phyloP scores from a whole-genome alignment of 2,888 invertebrate species.

The Dryadula phaetusa region DNA sequence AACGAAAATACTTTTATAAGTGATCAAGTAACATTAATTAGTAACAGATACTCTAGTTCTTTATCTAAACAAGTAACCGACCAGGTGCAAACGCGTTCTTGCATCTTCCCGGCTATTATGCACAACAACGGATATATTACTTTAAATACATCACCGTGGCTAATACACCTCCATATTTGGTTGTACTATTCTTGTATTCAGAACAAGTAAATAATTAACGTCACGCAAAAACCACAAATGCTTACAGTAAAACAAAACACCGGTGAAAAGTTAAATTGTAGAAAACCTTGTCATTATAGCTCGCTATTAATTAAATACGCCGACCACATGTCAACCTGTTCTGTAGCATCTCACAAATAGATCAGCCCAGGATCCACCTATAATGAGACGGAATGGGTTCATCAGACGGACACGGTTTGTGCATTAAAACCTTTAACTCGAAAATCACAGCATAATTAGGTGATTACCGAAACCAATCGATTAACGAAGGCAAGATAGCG shows the following conservation, averaged over 20 bases:
- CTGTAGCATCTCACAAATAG: slow-evolving; percentile 57
- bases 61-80: background rate
- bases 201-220: slow-evolving; percentile 2
- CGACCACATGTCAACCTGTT: slow-evolving; percentile 44
- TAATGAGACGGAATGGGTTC: slow-evolving; percentile 77
- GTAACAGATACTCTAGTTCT: background rate
- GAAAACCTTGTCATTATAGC: slow-evolving; percentile 13
- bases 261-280: slow-evolving; percentile 6
- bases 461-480: slow-evolving; percentile 84
- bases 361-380: slow-evolving; percentile 55
- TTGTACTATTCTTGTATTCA: background rate
- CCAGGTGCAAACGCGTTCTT: slow-evolving; percentile 4
- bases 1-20: background rate
- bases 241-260: slow-evolving; percentile 2
- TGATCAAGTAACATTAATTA: background rate
- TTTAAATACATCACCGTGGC: background rate
- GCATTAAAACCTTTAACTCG: slow-evolving; percentile 79
- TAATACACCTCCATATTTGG: slow-evolving; percentile 10
- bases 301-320: slow-evolving; percentile 32
- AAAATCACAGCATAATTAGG: slow-evolving; percentile 81
- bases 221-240: slow-evolving; percentile 3
- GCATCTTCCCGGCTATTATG: background rate
- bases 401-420: slow-evolving; percentile 80
- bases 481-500: slow-evolving; percentile 82
- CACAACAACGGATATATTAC: background rate